A percentile compares a stretch with the other conserved stretches of the same genome.
phyloP scores from a whole-genome alignment of 2,797 vertebrate genomes.

The Merluccius polli region DNA sequence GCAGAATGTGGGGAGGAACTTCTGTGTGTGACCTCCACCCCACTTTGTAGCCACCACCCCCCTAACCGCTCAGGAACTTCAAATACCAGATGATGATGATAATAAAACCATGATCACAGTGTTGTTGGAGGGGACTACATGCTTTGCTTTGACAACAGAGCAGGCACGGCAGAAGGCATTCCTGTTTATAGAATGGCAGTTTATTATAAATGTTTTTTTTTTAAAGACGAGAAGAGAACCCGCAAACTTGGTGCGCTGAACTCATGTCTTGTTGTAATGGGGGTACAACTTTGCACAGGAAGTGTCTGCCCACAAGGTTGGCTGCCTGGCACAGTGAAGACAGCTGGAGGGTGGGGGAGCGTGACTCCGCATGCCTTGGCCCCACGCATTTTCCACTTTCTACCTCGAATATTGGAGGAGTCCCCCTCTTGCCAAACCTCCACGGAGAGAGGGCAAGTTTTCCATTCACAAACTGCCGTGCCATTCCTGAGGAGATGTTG shows the following conservation, averaged over 20 bases:
- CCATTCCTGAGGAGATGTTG: neutral
- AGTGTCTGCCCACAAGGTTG: neutral
- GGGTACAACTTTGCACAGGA: neutral
- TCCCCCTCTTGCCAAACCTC: neutral
- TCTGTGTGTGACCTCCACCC: neutral
- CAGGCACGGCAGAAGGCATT: neutral
- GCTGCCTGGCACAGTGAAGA: neutral
- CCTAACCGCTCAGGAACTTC: neutral
- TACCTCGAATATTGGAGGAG: neutral
- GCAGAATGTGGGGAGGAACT: constrained; percentile 19
- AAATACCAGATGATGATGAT: neutral
- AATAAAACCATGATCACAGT: neutral
- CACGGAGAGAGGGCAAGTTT: neutral
- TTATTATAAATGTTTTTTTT: neutral
- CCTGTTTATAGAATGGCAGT: neutral
- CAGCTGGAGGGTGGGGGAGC: neutral
- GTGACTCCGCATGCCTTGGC: neutral
- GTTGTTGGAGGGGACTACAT: neutral
- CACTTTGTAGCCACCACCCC: neutral
- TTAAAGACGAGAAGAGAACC: neutral
- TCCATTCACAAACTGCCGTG: neutral
- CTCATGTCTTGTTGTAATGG: neutral
- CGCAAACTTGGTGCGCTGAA: neutral
- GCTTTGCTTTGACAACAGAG: neutral
- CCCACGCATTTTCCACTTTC: neutral